Conservation (phyloP, 2,888 invertebrate genomes). For the Creontiades dilutus region DNA sequence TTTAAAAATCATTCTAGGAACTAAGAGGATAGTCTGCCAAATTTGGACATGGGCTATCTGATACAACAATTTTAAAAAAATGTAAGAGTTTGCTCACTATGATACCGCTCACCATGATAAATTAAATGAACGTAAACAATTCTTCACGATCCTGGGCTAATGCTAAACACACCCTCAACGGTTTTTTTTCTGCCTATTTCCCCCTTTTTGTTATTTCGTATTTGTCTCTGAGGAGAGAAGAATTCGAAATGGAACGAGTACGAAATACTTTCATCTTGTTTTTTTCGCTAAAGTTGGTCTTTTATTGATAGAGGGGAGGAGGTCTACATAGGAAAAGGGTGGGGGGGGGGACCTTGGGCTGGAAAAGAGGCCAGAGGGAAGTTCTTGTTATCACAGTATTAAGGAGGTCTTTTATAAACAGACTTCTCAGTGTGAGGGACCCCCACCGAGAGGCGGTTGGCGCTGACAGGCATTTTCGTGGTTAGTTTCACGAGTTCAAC, state of each 20-base stretch:
- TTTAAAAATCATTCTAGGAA: not conserved
- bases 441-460: slow-evolving; percentile 49
- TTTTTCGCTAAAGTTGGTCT: slow-evolving; percentile 16
- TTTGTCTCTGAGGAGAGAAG: not conserved
- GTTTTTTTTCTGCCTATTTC: not conserved
- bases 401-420: slow-evolving; percentile 58
- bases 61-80: too few relatives aligned
- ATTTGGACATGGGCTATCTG: too few relatives aligned
- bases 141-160: not conserved
- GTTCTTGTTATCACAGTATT: slow-evolving; percentile 62
- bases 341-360: not conserved
- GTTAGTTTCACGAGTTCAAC: slow-evolving; percentile 48
- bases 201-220: not conserved
- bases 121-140: too few relatives aligned
- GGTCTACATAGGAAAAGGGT: too few relatives aligned
- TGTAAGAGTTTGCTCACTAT: too few relatives aligned
- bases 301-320: slow-evolving; percentile 6
- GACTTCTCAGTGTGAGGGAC: slow-evolving; percentile 8
- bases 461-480: slow-evolving; percentile 63
- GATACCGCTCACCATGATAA: too few relatives aligned
- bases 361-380: slow-evolving; percentile 10
- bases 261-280: slow-evolving; percentile 32
- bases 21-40: not conserved
- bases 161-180: slow-evolving; percentile 3
- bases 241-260: not conserved